Conservation (phyloP, 2,888 invertebrate species). For the Orthonevra nobilis region DNA sequence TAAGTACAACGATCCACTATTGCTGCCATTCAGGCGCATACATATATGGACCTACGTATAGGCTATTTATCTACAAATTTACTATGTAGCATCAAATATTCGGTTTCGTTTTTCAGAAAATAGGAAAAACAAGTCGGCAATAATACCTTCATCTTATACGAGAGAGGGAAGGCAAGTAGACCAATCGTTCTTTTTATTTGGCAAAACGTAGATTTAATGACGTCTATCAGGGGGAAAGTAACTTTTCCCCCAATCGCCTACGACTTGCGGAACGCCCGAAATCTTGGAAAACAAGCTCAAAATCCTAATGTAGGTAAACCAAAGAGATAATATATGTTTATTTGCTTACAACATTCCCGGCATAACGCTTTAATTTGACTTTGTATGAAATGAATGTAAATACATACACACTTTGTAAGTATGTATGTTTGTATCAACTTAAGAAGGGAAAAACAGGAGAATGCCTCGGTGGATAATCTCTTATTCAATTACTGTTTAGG, state of each 20-base stretch:
- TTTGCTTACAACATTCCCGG: slow-evolving; percentile 43
- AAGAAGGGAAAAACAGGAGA: no score
- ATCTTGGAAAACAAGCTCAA: slow-evolving; percentile 44
- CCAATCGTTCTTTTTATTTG: slow-evolving; percentile 19
- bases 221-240: slow-evolving; percentile 21
- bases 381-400: slow-evolving; percentile 33
- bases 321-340: slow-evolving; percentile 53
- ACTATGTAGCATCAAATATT: slow-evolving; percentile 49
- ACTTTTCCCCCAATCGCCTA: not conserved
- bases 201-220: slow-evolving; percentile 35
- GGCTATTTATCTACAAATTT: slow-evolving; percentile 46
- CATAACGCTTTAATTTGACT: slow-evolving; percentile 38
- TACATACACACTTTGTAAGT: no score
- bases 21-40: slow-evolving; percentile 6
- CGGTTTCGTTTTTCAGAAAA: slow-evolving; percentile 26
- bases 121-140: no score
- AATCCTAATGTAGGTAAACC: slow-evolving; percentile 44
- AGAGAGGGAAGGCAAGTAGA: slow-evolving; percentile 20
- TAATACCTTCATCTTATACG: slow-evolving; percentile 3
- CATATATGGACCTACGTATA: not conserved
- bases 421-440: no score
- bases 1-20: slow-evolving; percentile 28
- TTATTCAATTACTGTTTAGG: slow-evolving; percentile 61
- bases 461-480: slow-evolving; percentile 49
- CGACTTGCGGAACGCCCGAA: slow-evolving; percentile 45